These are phyloP conservation scores for Aegotheles bennettii DNA, from an alignment of 2,113 vertebrate species.

Conservation along the genomic window DNA sequence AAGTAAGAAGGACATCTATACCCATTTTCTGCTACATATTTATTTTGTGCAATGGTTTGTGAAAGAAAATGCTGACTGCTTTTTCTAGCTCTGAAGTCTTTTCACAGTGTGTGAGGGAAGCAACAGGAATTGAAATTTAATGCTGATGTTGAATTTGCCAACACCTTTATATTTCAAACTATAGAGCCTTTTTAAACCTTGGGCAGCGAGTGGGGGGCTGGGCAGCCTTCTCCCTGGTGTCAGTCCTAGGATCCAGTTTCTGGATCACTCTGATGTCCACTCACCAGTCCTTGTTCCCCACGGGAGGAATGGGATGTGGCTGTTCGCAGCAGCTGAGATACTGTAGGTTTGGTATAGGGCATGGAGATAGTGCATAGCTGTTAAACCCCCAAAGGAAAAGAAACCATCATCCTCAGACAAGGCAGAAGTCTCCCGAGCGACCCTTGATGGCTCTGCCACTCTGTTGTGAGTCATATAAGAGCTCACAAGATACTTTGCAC, in stretches of 20 bases:
- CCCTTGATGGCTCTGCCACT: background rate
- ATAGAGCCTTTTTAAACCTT: background rate
- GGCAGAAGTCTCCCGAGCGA: accelerated
- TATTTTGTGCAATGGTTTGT: constrained; percentile 31
- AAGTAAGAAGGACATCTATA: constrained; percentile 4
- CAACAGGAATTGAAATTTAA: background rate
- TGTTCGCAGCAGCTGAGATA: background rate
- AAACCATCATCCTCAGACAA: background rate
- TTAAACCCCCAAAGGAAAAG: background rate
- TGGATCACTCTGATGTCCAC: background rate
- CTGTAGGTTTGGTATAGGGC: accelerated
- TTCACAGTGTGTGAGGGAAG: background rate
- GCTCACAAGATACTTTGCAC: background rate
- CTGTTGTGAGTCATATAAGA: accelerated
- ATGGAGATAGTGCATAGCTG: accelerated
- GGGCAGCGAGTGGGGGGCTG: background rate
- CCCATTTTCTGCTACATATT: constrained; percentile 13
- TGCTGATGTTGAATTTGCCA: background rate
- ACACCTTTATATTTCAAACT: background rate
- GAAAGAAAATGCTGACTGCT: constrained; percentile 19
- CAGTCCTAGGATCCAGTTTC: background rate
- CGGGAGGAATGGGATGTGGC: accelerated
- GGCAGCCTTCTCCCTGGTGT: background rate
- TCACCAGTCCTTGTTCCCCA: background rate
- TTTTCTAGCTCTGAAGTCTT: background rate